Evolutionary conservation across 2,888 invertebrate genomes (phyloP), one percentile per base, ranked within the genome.

Genomic region (Nymphalis polychloros): DNA sequence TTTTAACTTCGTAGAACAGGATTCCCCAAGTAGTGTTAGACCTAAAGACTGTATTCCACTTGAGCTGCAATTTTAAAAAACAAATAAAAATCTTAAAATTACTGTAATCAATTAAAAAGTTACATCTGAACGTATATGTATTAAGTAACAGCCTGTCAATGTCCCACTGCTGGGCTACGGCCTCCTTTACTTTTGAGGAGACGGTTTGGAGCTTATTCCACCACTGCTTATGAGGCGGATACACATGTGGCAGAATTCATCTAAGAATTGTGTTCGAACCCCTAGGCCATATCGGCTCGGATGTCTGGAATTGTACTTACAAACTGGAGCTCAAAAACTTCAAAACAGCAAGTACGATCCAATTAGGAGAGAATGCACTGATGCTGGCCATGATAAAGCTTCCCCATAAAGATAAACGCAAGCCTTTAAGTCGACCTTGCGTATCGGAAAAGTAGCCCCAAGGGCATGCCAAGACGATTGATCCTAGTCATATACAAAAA

Each of bases 391-490:
- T 67, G 0, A 81, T 19, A 62, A 81, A 85, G 69, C 83, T 80
- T 5, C 75, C 75, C 73, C 78, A 79, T 75, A 86, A 77, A 7
- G 84, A 79, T 1, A 83, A 69, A 13, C 80, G 61, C 3, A 87
- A 77, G 48, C 81, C 78, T 3, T 64, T 75, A 52, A 75, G 72
- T 4, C 88, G 79, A n/a, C 88, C 88, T 60, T 75, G 75, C 0
- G 86, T 87, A 69, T 88, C 88, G 0, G 85, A 78, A 59, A 85
- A 69, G 72, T 84, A 88, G 31, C 87, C 88, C 87, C 87, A 87
- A 0, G 82, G 78, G 66, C 84, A 86, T 19, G 86, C 80, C 81
- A 83, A 83, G 4, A 81, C 60, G 46, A 86, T 81, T 61, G 61
- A 57, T 17, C 87, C 87, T 86, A 76, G 8, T 77, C 8, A 13